phyloP scores from a whole-genome alignment of 1,140 invertebrate genomes.

The Amyelois transitella region DNA sequence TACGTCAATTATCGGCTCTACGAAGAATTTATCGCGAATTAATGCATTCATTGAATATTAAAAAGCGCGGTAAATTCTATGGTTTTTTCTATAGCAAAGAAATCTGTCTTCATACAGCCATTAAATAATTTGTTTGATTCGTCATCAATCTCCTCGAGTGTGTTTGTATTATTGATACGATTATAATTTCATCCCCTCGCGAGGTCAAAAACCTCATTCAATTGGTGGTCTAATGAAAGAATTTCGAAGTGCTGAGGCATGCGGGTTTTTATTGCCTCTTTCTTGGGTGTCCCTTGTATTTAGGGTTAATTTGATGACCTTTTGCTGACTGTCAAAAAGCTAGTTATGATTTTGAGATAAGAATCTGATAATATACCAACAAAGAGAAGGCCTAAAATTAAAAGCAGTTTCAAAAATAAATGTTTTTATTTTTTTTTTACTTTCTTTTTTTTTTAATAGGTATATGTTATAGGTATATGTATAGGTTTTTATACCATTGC shows the following conservation, averaged over 20 bases:
- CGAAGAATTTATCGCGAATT: constrained; percentile 1
- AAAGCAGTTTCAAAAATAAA: too few relatives aligned
- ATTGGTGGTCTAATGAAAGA: constrained; percentile 45
- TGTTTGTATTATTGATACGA: constrained; percentile 44
- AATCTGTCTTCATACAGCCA: constrained; percentile 16
- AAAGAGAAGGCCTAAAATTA: too few relatives aligned
- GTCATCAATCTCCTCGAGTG: constrained; percentile 21
- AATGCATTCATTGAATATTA: background rate
- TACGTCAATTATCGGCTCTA: background rate
- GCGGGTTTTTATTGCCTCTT: constrained; percentile 35
- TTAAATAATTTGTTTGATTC: background rate
- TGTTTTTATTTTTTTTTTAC: too few relatives aligned
- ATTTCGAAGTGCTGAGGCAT: constrained; percentile 33
- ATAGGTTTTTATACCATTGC: too few relatives aligned
- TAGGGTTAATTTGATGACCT: constrained; percentile 4
- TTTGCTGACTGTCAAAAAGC: background rate
- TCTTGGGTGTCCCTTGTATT: background rate
- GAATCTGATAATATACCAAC: too few relatives aligned
- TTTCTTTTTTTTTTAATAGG: too few relatives aligned
- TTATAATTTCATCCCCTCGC: constrained; percentile 43
- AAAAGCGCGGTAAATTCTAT: background rate
- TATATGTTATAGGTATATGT: too few relatives aligned
- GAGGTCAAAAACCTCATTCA: constrained; percentile 51
- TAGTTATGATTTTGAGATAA: background rate
- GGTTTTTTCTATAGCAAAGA: background rate